These are phyloP conservation scores for Linnaemya vulpina DNA, from an alignment of 2,888 invertebrate genomes.

Conservation along the genomic window DNA sequence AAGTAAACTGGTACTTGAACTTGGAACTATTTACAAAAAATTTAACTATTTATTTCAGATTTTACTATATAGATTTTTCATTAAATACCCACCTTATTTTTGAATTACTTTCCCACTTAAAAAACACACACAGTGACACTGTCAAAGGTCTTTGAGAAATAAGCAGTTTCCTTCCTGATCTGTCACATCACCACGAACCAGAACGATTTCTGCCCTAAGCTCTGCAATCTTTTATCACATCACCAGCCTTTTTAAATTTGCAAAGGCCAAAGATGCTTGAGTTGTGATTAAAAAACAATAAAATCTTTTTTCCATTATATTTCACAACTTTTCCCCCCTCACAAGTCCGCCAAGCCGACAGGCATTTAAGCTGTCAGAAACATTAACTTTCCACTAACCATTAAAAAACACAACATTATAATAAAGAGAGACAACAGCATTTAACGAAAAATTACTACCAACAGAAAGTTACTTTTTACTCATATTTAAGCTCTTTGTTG, in stretches of 20 bases:
- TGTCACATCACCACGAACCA: neutral
- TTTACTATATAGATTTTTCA: no score
- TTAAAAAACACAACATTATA: conserved; percentile 24
- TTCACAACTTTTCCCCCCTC: neutral
- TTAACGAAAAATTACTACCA: conserved; percentile 26
- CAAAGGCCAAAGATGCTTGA: conserved; percentile 16
- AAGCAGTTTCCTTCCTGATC: conserved; percentile 21
- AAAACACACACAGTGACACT: neutral
- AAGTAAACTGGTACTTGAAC: no score
- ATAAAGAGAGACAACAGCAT: conserved; percentile 26
- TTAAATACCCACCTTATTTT: no score
- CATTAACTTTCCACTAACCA: conserved; percentile 58
- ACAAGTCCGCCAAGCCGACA: conserved; percentile 22
- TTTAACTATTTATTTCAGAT: no score
- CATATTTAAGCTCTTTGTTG: conserved; percentile 31
- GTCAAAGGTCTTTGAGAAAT: neutral
- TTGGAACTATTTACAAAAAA: no score
- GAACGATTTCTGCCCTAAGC: neutral
- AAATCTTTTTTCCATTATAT: conserved; percentile 26
- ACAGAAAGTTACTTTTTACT: conserved; percentile 45
- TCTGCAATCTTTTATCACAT: neutral
- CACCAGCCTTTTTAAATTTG: neutral
- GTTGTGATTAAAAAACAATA: conserved; percentile 36
- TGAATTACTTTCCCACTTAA: no score
- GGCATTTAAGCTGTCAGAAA: conserved; percentile 69